These are phyloP conservation scores for Euleptes europaea DNA, from an alignment of 2,113 vertebrate genomes.

Conservation along the genomic window DNA sequence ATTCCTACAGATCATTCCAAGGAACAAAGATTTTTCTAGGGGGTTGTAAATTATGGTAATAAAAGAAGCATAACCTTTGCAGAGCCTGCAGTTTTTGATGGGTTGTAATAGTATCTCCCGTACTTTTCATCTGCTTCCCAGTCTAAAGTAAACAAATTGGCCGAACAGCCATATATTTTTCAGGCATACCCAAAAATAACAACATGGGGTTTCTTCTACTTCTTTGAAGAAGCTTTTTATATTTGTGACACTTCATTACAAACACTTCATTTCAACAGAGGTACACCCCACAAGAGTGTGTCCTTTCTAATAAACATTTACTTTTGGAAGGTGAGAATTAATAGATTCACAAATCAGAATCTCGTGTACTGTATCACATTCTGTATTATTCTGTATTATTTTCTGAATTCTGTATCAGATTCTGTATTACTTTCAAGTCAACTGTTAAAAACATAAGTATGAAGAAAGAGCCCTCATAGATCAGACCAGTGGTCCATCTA, in stretches of 20 bases:
- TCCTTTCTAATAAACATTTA: slow-evolving; percentile 54
- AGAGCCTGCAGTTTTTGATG: slow-evolving; percentile 49
- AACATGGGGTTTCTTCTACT: slow-evolving; percentile 25
- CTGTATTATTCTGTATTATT: slow-evolving; percentile 24
- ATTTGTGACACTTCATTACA: slow-evolving; percentile 32
- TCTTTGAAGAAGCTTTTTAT: slow-evolving; percentile 45
- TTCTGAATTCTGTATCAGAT: neutral
- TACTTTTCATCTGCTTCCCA: slow-evolving; percentile 63
- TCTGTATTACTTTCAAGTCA: no score
- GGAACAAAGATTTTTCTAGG: slow-evolving; percentile 58
- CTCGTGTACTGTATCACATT: slow-evolving; percentile 22
- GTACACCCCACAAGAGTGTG: slow-evolving; percentile 19
- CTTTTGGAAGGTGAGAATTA: slow-evolving; percentile 50
- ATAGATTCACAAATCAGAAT: slow-evolving; percentile 43
- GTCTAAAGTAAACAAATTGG: slow-evolving; percentile 67
- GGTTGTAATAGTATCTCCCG: slow-evolving; percentile 61
- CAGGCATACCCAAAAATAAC: slow-evolving; percentile 54
- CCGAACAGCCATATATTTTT: slow-evolving; percentile 53
- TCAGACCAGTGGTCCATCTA: neutral
- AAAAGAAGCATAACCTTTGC: slow-evolving; percentile 50
- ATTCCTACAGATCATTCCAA: slow-evolving; percentile 50
- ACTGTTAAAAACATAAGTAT: no score
- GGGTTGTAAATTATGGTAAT: slow-evolving; percentile 50
- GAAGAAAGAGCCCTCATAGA: neutral
- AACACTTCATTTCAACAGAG: slow-evolving; percentile 51